phyloP scores from a whole-genome alignment of 2,888 invertebrate species.

The Chymomyza procnemis region DNA sequence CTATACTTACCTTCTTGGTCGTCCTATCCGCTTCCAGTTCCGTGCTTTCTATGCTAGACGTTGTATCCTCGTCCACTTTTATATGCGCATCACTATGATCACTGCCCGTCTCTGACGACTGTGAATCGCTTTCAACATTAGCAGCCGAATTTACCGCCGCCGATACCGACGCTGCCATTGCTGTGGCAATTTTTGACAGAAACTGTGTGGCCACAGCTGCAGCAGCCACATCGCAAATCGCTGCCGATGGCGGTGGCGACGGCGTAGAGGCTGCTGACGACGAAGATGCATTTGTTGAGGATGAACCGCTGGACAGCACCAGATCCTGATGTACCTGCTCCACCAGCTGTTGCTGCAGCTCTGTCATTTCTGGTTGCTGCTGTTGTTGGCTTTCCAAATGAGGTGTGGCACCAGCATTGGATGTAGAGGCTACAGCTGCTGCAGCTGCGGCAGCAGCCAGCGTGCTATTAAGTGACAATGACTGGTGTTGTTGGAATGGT shows the following conservation, averaged over 20 bases:
- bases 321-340: slow-evolving; percentile 68
- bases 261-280: slow-evolving; percentile 54
- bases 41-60: slow-evolving; percentile 20
- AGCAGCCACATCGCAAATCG: slow-evolving; percentile 65
- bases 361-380: slow-evolving; percentile 60
- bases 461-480: slow-evolving; percentile 74
- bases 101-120: slow-evolving; percentile 42
- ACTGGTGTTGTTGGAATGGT: slow-evolving; percentile 76
- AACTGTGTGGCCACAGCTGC: slow-evolving; percentile 75
- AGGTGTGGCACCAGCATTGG: slow-evolving; percentile 57
- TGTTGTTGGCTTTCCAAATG: slow-evolving; percentile 60
- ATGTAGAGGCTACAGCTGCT: slow-evolving; percentile 68
- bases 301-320: slow-evolving; percentile 71
- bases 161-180: slow-evolving; percentile 71
- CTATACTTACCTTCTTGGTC: slow-evolving; percentile 50
- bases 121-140: slow-evolving; percentile 36
- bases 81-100: slow-evolving; percentile 37
- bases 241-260: slow-evolving; percentile 36
- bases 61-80: slow-evolving; percentile 17
- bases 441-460: slow-evolving; percentile 68
- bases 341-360: slow-evolving; percentile 70
- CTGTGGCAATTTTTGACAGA: slow-evolving; percentile 67
- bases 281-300: slow-evolving; percentile 45
- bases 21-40: slow-evolving; percentile 48
- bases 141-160: slow-evolving; percentile 67